Percentiles rank a stretch among this genome's conserved stretches.
phyloP scores from a whole-genome alignment of 2,797 vertebrate species.

The Gorsachius magnificus region DNA sequence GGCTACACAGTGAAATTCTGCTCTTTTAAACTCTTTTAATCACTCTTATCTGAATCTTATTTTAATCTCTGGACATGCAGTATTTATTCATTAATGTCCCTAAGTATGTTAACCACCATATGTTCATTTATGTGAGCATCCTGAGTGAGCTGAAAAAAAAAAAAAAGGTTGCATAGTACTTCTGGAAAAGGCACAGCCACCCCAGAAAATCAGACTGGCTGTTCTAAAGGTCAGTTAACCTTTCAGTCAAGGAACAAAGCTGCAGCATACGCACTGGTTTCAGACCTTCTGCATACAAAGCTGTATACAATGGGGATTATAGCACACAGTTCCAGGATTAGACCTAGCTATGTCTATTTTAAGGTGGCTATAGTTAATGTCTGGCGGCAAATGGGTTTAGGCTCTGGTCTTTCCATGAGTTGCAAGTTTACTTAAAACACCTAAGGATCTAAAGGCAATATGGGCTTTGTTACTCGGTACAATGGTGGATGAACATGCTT shows the following conservation, averaged over 20 bases:
- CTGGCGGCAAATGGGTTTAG: not conserved
- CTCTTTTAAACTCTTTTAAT: conserved; percentile 27
- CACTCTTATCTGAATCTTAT: not conserved
- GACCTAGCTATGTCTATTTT: conserved; percentile 6
- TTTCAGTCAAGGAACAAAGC: not conserved
- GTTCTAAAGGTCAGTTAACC: not conserved
- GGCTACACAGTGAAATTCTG: not conserved
- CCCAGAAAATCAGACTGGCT: not conserved
- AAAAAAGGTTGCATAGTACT: not conserved
- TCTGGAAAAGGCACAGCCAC: not conserved
- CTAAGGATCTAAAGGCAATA: not conserved
- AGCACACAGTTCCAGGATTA: not conserved
- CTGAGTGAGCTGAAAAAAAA: not conserved
- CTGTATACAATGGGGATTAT: not conserved
- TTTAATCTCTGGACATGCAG: conserved; percentile 25
- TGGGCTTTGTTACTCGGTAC: not conserved
- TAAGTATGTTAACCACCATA: not conserved
- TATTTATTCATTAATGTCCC: not conserved
- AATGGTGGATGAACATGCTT: not conserved
- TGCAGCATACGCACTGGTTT: not conserved
- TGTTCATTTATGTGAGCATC: not conserved
- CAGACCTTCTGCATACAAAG: conserved; percentile 1
- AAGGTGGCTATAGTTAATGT: not conserved
- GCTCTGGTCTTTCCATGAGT: not conserved
- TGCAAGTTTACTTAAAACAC: conserved; percentile 4